Conservation (phyloP, 2,888 invertebrate species). For the Callyntrura sp. region DNA sequence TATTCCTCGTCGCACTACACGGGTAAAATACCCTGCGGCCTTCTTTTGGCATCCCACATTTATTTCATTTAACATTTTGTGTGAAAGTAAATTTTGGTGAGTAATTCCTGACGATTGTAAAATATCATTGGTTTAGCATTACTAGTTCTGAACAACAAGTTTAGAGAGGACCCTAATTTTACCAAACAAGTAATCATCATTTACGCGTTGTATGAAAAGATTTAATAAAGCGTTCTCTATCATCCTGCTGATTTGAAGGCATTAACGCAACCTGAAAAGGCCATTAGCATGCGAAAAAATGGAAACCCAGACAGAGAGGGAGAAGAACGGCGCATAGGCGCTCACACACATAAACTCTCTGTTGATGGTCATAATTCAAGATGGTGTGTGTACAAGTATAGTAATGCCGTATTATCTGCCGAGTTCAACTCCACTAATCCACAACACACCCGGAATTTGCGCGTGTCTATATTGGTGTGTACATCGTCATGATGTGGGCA, state of each 20-base stretch:
- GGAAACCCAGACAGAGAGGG: background rate
- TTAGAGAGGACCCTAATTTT: too few species aligned
- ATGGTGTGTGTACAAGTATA: background rate
- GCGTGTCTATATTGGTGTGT: background rate
- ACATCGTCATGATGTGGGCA: slow-evolving; percentile 23
- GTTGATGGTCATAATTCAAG: slow-evolving; percentile 17
- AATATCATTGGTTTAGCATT: too few species aligned
- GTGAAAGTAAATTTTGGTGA: background rate
- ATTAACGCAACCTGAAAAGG: background rate
- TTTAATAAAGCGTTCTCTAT: too few species aligned
- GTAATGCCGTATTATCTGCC: background rate
- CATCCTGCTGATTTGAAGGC: background rate
- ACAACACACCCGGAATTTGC: too few species aligned
- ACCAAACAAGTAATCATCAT: too few species aligned
- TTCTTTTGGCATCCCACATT: background rate
- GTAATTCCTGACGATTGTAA: too few species aligned
- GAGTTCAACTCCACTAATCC: background rate
- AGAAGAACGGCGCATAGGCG: too few species aligned
- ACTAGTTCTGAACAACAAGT: too few species aligned
- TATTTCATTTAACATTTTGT: slow-evolving; percentile 1
- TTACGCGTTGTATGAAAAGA: too few species aligned
- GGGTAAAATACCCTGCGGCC: background rate
- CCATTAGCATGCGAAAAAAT: slow-evolving; percentile 3
- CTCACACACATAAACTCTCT: background rate
- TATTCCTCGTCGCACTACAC: background rate